Base-by-base conservation (phyloP, 2,113 vertebrate species). In the Abramis brama region DNA sequence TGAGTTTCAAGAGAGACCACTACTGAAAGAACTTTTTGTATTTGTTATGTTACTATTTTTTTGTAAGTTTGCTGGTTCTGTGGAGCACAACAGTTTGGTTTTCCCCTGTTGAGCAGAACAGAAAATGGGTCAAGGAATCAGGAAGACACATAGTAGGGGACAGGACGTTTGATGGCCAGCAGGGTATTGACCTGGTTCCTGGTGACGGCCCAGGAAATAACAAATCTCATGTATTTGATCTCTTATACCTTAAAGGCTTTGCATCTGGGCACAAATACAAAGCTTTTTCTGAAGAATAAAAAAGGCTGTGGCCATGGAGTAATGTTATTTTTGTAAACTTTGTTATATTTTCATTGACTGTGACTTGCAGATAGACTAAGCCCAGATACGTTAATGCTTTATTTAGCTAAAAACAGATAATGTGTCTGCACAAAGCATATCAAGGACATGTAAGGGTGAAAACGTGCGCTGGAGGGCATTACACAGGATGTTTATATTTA, bases 71-170 rank as follows among this genome's bases (percentile, higher is more conserved):
- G 43, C 12, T 45, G 43, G 9, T 80, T 64, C 11, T 17, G 11
- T 17, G 15, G 23, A 2, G 36, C 36, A 27, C n/a, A 45, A 36
- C 27, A 25, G 15, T 15, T 57, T 73, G 13, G 68, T 17, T 81
- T 71, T 39, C 50, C 52, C 36, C 8, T 55, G 21, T 45, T 66
- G 23, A 59, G 50, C 47, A 43, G 52, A 86, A 77, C 33, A 47
- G 39, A 71, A 17, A 59, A 50, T 52, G 25, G 71, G 73, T 62
- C 62, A 62, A 68, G 71, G 30, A 81, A 66, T 66, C 79, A 66
- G 55, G 75, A 78, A 62, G 39, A 68, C 25, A 39, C 60, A 82
- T 27, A 33, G 60, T 17, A 73, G 27, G 47, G 57, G 66, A 60
- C n/a, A 60, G n/a, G 85, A 45, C 5, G 39, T 36, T 9, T 57